These are phyloP conservation scores for Pachymerium ferrugineum DNA, from an alignment of 2,888 invertebrate genomes.

Conservation along the genomic window DNA sequence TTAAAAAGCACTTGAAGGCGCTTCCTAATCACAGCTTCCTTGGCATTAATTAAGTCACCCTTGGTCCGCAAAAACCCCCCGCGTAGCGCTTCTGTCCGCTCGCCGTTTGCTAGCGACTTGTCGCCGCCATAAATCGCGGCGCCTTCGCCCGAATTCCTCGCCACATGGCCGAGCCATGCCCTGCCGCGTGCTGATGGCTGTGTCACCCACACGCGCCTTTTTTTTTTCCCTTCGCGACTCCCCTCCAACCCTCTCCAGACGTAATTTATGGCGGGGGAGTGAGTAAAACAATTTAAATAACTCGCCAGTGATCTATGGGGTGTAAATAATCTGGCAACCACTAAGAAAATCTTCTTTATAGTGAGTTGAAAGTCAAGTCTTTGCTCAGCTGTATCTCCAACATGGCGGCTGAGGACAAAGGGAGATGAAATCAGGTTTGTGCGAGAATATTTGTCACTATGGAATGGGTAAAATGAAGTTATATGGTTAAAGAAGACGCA, in stretches of 20 bases:
- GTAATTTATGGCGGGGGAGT: conserved; percentile 33
- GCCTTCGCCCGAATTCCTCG: conserved; percentile 22
- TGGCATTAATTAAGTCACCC: conserved; percentile 10
- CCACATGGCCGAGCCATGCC: conserved; percentile 19
- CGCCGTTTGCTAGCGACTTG: conserved; percentile 12
- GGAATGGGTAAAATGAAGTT: background rate
- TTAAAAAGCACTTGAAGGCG: conserved; percentile 11
- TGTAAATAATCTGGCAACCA: conserved; percentile 32
- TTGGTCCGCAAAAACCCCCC: background rate
- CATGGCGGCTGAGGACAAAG: background rate
- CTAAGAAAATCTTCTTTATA: conserved; percentile 3
- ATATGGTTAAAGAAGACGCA: background rate
- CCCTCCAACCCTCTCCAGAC: conserved; percentile 27
- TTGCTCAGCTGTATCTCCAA: background rate
- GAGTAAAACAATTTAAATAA: conserved; percentile 31
- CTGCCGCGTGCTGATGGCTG: conserved; percentile 5
- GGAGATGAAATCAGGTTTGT: background rate
- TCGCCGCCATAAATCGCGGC: conserved; percentile 21
- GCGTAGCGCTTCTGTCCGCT: background rate
- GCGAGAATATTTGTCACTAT: background rate
- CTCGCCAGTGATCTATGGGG: conserved; percentile 32
- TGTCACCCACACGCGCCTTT: conserved; percentile 27
- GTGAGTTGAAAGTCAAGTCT: background rate
- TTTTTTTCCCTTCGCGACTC: conserved; percentile 7
- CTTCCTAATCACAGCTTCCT: conserved; percentile 22